Percentiles rank a stretch among this genome's conserved stretches.
Evolutionary conservation across 2,888 invertebrate genomes (phyloP).

Genomic region (Cordilura impudica): DNA sequence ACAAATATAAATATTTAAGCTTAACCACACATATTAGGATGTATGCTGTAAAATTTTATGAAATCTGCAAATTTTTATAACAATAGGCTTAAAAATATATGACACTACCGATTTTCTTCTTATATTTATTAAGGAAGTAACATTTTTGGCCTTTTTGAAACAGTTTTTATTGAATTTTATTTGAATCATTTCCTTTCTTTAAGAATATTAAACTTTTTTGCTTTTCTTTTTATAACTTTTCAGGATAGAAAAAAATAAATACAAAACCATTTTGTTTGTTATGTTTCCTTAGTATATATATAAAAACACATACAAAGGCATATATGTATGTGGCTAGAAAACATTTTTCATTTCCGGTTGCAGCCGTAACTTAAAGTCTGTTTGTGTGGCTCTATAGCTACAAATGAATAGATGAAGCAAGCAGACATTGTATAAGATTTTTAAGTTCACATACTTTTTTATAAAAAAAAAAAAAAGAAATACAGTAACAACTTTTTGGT

Average conservation of each 20-base stretch:
- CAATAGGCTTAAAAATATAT: too few relatives aligned
- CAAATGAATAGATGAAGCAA: slow-evolving; percentile 1
- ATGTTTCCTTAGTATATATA: slow-evolving; percentile 17
- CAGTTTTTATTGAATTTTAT: slow-evolving; percentile 34
- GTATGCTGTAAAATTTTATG: too few relatives aligned
- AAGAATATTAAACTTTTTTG: background rate
- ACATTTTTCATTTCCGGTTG: slow-evolving; percentile 73
- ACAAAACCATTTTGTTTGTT: slow-evolving; percentile 21
- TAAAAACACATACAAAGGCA: background rate
- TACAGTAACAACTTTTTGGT: too few relatives aligned
- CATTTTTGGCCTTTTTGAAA: slow-evolving; percentile 17
- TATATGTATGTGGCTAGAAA: background rate
- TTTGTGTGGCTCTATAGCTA: slow-evolving; percentile 24
- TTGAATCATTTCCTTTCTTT: background rate
- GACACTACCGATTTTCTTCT: background rate
- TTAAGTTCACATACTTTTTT: slow-evolving; percentile 44
- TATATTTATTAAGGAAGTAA: background rate
- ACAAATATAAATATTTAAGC: too few relatives aligned
- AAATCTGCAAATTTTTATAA: too few relatives aligned
- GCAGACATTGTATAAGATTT: slow-evolving; percentile 7
- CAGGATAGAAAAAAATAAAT: background rate
- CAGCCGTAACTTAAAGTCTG: slow-evolving; percentile 50
- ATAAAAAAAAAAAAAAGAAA: too few relatives aligned
- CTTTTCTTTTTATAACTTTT: background rate
- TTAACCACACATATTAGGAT: too few relatives aligned